Conservation (phyloP, 2,113 vertebrate species). For the Lepidothrix coronata region DNA sequence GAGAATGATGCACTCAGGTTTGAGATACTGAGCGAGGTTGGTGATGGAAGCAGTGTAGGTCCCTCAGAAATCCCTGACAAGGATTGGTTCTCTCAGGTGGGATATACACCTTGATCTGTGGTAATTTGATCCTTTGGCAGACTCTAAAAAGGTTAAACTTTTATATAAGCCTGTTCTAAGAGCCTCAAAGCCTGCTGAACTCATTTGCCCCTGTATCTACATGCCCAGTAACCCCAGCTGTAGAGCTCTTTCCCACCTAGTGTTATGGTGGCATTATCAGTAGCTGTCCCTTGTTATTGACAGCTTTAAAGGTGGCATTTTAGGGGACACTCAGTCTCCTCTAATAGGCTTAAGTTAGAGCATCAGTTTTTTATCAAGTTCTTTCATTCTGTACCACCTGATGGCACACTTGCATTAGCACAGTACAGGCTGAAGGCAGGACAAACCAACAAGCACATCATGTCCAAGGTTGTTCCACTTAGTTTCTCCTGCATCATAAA, state of each 20-base stretch:
- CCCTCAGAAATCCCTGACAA: not conserved
- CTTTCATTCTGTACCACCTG: slow-evolving; percentile 30
- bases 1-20: not conserved
- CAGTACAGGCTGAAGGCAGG: not conserved
- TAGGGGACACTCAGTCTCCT: no score
- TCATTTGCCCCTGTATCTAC: not conserved
- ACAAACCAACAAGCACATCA: not conserved
- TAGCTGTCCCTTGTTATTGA: not conserved
- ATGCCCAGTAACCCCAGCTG: not conserved
- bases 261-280: not conserved
- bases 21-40: not conserved
- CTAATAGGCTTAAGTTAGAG: not conserved
- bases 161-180: not conserved
- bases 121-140: not conserved
- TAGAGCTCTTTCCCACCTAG: not conserved
- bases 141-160: not conserved
- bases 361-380: not conserved
- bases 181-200: not conserved
- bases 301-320: not conserved
- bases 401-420: slow-evolving; percentile 47
- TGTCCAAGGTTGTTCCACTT: not conserved
- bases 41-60: not conserved
- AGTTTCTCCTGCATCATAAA: not conserved
- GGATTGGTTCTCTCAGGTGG: not conserved
- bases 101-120: not conserved